Conservation (phyloP, 2,113 vertebrate species). For the Proteles cristata region DNA sequence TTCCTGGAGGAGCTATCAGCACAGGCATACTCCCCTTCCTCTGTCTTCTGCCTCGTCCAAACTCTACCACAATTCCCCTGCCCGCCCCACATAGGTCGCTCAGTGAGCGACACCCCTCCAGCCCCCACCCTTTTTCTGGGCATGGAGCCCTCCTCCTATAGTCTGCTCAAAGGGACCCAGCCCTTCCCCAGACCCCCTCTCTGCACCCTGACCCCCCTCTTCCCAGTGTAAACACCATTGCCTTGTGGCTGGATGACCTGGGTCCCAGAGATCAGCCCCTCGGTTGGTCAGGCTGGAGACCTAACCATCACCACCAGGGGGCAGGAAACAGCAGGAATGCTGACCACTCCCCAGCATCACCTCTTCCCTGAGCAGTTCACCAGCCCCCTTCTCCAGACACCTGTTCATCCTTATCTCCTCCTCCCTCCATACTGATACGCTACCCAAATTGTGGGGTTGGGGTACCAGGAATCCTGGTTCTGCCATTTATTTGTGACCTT, state of each 20-base stretch:
- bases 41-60: not conserved
- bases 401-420: not conserved
- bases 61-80: not conserved
- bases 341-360: not conserved
- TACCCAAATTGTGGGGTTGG: too few species aligned
- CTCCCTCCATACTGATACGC: not conserved
- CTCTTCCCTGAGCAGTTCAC: not conserved
- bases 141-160: not conserved
- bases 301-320: not conserved
- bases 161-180: not conserved
- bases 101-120: not conserved
- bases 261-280: not conserved
- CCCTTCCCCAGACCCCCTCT: not conserved
- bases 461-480: not conserved
- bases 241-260: not conserved
- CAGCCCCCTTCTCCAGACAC: not conserved
- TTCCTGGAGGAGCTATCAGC: not conserved
- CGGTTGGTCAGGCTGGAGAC: not conserved
- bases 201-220: not conserved
- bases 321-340: not conserved
- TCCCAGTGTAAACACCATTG: not conserved
- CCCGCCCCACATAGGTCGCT: not conserved
- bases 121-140: not conserved
- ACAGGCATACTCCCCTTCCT: not conserved
- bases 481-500: not conserved